phyloP scores from a whole-genome alignment of 2,888 invertebrate genomes.

The Apodemia hepburni region DNA sequence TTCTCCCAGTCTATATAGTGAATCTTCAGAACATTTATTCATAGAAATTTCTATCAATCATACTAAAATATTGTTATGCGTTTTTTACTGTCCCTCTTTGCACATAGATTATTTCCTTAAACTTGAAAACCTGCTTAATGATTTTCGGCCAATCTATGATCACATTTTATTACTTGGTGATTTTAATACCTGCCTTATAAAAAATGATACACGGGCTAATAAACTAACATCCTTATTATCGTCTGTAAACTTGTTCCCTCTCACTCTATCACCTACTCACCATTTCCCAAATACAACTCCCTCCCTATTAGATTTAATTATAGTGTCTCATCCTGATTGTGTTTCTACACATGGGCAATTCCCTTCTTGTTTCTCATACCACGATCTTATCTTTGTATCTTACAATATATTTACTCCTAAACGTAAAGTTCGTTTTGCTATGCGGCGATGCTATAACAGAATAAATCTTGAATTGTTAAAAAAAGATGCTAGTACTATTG shows the following conservation, averaged over 20 bases:
- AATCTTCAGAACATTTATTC: background rate
- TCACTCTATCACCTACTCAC: background rate
- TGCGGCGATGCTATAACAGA: background rate
- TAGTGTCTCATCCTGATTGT: background rate
- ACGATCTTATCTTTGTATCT: background rate
- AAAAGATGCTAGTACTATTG: background rate
- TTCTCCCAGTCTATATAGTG: no score
- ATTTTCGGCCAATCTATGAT: background rate
- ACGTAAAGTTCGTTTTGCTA: background rate
- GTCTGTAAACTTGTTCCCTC: background rate
- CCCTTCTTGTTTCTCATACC: background rate
- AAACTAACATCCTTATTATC: background rate
- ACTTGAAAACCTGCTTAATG: background rate
- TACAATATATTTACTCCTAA: background rate
- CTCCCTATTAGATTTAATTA: background rate
- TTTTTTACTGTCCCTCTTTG: background rate
- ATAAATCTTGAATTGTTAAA: background rate
- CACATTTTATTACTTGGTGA: background rate
- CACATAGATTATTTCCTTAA: background rate
- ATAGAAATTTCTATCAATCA: no score
- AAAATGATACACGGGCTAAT: background rate
- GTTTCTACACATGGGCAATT: background rate
- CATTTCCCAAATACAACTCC: background rate
- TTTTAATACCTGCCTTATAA: background rate
- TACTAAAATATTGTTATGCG: background rate